These are phyloP conservation scores for Hypothenemus hampei DNA, from an alignment of 1,140 invertebrate species.

Conservation along the genomic window DNA sequence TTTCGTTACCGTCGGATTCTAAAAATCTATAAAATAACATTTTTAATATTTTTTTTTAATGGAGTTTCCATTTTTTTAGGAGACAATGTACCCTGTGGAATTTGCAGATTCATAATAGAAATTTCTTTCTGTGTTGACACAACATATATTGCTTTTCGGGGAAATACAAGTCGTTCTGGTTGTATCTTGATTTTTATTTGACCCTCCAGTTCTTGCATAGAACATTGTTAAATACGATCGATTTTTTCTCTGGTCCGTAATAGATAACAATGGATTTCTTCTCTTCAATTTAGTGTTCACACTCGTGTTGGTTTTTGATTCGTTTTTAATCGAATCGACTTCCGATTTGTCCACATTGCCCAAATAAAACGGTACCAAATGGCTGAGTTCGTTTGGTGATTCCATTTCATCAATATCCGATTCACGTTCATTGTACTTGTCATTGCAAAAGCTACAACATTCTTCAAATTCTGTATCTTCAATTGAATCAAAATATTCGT, in stretches of 20 bases:
- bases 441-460: slow-evolving; percentile 15
- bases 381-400: background rate
- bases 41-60: too few species aligned
- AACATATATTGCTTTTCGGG: slow-evolving; percentile 14
- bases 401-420: slow-evolving; percentile 6
- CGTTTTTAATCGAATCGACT: slow-evolving; percentile 14
- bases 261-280: background rate
- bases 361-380: slow-evolving; percentile 19
- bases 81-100: background rate
- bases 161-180: slow-evolving; percentile 11
- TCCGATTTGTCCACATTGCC: slow-evolving; percentile 20
- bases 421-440: slow-evolving; percentile 5
- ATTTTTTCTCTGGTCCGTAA: slow-evolving; percentile 9
- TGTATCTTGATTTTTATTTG: background rate
- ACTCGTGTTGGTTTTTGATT: slow-evolving; percentile 5
- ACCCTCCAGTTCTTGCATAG: slow-evolving; percentile 22
- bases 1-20: background rate
- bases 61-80: too few species aligned
- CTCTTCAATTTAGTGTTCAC: slow-evolving; percentile 9
- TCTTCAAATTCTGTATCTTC: slow-evolving; percentile 12
- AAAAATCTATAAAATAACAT: slow-evolving; percentile 6
- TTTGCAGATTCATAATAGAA: slow-evolving; percentile 4
- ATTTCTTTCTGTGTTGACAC: background rate
- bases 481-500: slow-evolving; percentile 21
- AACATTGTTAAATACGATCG: slow-evolving; percentile 33